A percentile compares a stretch with the other conserved stretches of the same genome.
Conservation (phyloP, 2,888 invertebrate species). For the Athrips mouffetella region DNA sequence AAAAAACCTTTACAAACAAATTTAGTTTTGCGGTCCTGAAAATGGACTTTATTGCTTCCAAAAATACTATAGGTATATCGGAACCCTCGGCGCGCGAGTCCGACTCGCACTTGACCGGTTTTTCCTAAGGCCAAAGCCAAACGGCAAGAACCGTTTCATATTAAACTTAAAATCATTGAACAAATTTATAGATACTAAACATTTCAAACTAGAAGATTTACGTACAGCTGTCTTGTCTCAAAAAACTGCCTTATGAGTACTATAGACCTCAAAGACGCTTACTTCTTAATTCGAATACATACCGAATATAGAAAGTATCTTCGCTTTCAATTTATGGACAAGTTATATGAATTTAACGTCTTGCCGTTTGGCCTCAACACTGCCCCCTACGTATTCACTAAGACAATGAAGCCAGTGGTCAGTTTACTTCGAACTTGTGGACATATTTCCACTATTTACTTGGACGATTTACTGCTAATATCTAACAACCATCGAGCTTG, state of each 20-base stretch:
- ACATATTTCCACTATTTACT: neutral
- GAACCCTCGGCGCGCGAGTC: too few species aligned
- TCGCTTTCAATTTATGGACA: neutral
- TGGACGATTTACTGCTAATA: neutral
- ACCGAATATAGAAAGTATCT: too few species aligned
- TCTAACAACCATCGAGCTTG: neutral
- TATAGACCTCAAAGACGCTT: neutral
- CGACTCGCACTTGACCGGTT: too few species aligned
- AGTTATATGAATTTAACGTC: neutral
- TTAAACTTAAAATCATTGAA: neutral
- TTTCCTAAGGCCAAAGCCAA: constrained; percentile 2
- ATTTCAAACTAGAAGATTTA: constrained; percentile 2
- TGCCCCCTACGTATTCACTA: neutral
- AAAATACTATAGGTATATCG: too few species aligned
- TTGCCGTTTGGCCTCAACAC: neutral
- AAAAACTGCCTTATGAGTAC: neutral
- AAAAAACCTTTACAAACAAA: too few species aligned
- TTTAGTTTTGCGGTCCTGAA: too few species aligned
- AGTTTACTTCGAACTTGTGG: neutral
- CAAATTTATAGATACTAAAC: neutral
- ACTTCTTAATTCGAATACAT: neutral
- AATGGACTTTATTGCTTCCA: too few species aligned
- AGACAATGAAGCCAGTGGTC: neutral
- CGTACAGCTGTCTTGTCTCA: neutral
- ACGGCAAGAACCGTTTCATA: neutral